Base-by-base conservation (phyloP, 2,113 vertebrate genomes). In the Hemicordylus capensis region DNA sequence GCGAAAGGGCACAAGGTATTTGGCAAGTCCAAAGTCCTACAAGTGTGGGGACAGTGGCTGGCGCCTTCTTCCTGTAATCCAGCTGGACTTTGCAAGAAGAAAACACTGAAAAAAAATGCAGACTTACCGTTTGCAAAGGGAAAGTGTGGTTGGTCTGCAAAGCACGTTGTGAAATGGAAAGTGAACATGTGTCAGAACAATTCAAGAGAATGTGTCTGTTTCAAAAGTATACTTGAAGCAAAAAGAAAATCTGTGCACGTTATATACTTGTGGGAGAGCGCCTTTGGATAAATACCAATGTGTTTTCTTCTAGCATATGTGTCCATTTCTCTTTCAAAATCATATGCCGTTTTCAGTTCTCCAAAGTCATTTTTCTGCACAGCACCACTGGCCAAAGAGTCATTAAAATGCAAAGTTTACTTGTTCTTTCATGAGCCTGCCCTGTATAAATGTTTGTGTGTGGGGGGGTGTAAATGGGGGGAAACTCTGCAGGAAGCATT, bases 321-420 rank as follows among this genome's bases (percentile, higher is more conserved):
- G 74, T 75, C 4, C 14, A 37, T 28, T 9, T 76, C 20, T 63
- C 24, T 75, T 64, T 20, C 31, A 61, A 76, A 80, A 66, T 20
- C n/a, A 42, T 44, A 2, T 0, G 0, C 10, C 4, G 9, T 6
- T 73, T 48, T 48, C 70, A 34, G 28, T 42, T 34, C 54, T 59
- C 4, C 39, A 72, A 82, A 82, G 54, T 51, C 3, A 5, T 46
- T 24, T 74, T 3, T 39, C 76, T 81, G 12, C n/a, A 37, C 7
- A 72, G 2, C 20, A 73, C 77, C 80, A 81, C 74, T 76, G 8
- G 0, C 1, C 76, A 87, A 26, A 70, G 59, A 89, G 4, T 54
- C 63, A 63, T 31, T 22, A 44, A n/a, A 85, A 90, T 0, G 67
- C 64, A 20, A 70, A 80, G 59, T 4, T 66, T 64, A 7, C 51